phyloP scores from a whole-genome alignment of 2,888 invertebrate genomes.

The Taphrorychus bicolor region DNA sequence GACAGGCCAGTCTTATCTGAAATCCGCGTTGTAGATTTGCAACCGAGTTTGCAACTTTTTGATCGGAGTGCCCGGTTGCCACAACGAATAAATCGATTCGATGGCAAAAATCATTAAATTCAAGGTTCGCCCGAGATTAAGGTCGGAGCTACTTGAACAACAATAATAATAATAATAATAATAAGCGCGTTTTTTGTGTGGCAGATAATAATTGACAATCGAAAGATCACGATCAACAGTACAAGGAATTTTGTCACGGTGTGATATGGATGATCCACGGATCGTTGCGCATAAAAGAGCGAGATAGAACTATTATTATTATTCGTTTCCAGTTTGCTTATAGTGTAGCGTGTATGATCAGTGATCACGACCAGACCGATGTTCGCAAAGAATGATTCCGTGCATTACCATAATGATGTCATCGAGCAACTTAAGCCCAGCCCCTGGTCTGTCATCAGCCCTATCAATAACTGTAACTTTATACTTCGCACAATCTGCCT shows the following conservation, averaged over 20 bases:
- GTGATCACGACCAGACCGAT: not conserved
- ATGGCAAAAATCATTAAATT: conserved; percentile 19
- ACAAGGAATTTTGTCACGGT: conserved; percentile 36
- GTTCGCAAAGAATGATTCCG: not conserved
- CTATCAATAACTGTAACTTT: conserved; percentile 12
- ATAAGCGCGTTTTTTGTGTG: conserved; percentile 12
- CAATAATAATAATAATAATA: conserved; percentile 8
- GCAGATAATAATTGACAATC: conserved; percentile 25
- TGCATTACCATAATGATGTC: not conserved
- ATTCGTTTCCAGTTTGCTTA: not conserved
- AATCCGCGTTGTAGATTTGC: no score
- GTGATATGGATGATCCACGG: conserved; percentile 22
- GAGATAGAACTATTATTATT: conserved; percentile 10
- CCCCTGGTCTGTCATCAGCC: conserved; percentile 6
- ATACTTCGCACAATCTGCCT: conserved; percentile 10
- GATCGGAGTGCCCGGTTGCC: not conserved
- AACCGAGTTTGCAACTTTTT: not conserved
- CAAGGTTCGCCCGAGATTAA: conserved; percentile 24
- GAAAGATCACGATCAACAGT: conserved; percentile 38
- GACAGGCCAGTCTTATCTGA: no score
- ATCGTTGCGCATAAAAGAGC: conserved; percentile 15
- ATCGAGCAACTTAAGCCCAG: conserved; percentile 5
- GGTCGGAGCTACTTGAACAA: conserved; percentile 29
- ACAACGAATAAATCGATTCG: conserved; percentile 6
- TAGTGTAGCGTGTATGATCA: not conserved